These are phyloP conservation scores for Caenorhabditis afra DNA, from an alignment of 2,888 invertebrate species.

Conservation along the genomic window DNA sequence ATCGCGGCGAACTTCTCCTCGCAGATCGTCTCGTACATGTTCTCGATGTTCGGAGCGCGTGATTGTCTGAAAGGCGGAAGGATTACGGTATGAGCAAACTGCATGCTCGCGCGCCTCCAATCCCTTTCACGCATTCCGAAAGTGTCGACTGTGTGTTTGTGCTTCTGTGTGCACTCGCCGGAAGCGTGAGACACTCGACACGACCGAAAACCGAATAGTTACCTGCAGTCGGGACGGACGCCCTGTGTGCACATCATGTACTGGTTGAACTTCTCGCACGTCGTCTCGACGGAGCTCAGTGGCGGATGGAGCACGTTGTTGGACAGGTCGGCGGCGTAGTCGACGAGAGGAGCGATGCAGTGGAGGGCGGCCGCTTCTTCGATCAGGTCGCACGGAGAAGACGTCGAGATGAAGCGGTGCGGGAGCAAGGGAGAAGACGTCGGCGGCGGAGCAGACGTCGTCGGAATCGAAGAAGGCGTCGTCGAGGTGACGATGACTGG, in stretches of 20 bases:
- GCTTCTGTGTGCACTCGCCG: conserved; percentile 1
- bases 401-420: conserved; percentile 1
- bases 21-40: conserved; percentile 74
- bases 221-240: conserved; percentile 70
- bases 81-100: background rate
- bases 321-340: conserved; percentile 59
- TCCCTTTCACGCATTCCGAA: conserved; percentile 4
- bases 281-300: conserved; percentile 60
- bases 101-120: background rate
- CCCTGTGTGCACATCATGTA: conserved; percentile 72
- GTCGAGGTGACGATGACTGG: background rate
- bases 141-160: conserved; percentile 21
- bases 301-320: conserved; percentile 67
- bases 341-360: conserved; percentile 69
- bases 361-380: conserved; percentile 68
- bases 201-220: conserved; percentile 32
- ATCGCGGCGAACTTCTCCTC: conserved; percentile 66
- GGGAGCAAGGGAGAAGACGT: no score
- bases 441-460: conserved; percentile 33
- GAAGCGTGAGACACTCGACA: conserved; percentile 41
- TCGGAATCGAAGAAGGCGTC: background rate
- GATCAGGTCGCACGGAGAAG: conserved; percentile 67
- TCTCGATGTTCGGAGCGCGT: conserved; percentile 68
- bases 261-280: conserved; percentile 68
- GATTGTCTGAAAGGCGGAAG: conserved; percentile 51